Percentiles rank a stretch among this genome's conserved stretches.
phyloP scores from a whole-genome alignment of 2,113 vertebrate species.

The Lepus europaeus region DNA sequence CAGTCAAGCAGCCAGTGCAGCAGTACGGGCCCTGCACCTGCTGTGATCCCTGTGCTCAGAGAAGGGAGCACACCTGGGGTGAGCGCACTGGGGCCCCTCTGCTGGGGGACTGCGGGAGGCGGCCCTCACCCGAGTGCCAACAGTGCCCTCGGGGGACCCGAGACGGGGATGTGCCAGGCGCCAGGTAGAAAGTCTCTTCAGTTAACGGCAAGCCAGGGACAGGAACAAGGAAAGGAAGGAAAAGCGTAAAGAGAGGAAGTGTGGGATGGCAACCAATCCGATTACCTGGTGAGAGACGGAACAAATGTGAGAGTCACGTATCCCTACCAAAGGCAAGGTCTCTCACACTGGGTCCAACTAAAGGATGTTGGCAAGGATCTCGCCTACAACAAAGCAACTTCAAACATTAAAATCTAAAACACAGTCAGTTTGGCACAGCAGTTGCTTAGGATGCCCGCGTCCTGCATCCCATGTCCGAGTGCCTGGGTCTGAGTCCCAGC shows the following conservation, averaged over 20 bases:
- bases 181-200: background rate
- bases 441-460: too few relatives aligned
- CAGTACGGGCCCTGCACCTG: background rate
- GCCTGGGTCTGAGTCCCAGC: too few relatives aligned
- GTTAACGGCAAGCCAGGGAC: background rate
- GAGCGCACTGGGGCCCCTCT: background rate
- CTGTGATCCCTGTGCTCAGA: background rate
- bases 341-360: background rate
- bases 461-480: too few relatives aligned
- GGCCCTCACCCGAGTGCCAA: background rate
- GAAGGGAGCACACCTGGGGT: background rate
- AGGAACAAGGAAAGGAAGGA: background rate
- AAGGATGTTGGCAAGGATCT: background rate
- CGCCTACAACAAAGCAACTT: background rate
- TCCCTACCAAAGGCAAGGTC: background rate
- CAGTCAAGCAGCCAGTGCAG: background rate
- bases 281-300: background rate
- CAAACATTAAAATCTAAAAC: slow-evolving; percentile 38
- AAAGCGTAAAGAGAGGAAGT: background rate
- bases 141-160: background rate
- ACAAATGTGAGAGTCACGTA: background rate
- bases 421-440: background rate
- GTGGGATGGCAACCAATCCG: background rate
- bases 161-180: background rate
- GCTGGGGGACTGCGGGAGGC: background rate